phyloP scores from a whole-genome alignment of 2,888 invertebrate genomes.

The Piscicola geometra region DNA sequence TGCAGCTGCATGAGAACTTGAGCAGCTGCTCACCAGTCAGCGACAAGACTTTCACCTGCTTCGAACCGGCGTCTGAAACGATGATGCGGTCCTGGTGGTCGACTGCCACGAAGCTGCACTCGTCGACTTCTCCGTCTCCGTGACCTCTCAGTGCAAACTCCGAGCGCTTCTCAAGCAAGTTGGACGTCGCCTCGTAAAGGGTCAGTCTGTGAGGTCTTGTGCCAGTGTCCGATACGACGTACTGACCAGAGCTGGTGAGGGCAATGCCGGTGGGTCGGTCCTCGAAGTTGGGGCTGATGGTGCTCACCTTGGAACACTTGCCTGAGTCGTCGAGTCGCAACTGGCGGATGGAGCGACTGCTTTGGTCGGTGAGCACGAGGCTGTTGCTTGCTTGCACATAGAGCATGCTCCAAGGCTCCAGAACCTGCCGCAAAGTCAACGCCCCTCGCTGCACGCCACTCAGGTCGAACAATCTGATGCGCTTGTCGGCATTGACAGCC shows the following conservation, averaged over 20 bases:
- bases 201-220: constrained; percentile 25
- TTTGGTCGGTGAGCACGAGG: constrained; percentile 29
- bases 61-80: constrained; percentile 37
- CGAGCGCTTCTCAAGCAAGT: constrained; percentile 15
- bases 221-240: constrained; percentile 39
- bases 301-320: constrained; percentile 18
- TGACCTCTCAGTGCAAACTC: constrained; percentile 36
- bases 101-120: constrained; percentile 37
- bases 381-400: neutral
- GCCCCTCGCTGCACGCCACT: constrained; percentile 10
- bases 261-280: constrained; percentile 37
- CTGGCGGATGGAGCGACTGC: constrained; percentile 19
- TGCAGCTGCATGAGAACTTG: constrained; percentile 33
- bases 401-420: constrained; percentile 30
- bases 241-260: constrained; percentile 33
- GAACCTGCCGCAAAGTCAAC: neutral
- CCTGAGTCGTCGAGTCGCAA: constrained; percentile 23
- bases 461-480: constrained; percentile 29
- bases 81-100: constrained; percentile 39
- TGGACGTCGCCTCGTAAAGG: constrained; percentile 19
- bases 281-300: neutral
- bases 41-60: constrained; percentile 37
- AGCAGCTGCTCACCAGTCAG: constrained; percentile 34
- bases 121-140: constrained; percentile 33
- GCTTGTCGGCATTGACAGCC: constrained; percentile 17